Percentiles rank a stretch among this genome's conserved stretches.
Evolutionary conservation across 2,888 invertebrate genomes (phyloP).

Genomic region (Tetragonula carbonaria): DNA sequence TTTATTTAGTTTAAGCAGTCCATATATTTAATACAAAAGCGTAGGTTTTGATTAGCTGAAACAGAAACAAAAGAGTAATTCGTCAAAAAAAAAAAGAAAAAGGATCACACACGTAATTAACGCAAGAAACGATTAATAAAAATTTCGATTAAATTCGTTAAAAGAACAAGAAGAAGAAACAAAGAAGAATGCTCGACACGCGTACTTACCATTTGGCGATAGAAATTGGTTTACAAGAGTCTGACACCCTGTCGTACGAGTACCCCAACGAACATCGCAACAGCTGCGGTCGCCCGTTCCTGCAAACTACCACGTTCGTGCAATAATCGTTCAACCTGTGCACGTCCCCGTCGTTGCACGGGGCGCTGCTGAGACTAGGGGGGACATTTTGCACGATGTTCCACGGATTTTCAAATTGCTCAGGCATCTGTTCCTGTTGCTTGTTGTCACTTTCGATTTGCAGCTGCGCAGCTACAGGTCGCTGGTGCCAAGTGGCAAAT

Average conservation of each 20-base stretch:
- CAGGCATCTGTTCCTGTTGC: background rate
- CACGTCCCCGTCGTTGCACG: constrained; percentile 76
- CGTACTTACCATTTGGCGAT: constrained; percentile 77
- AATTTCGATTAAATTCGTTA: background rate
- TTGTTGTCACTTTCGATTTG: constrained; percentile 69
- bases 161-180: background rate
- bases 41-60: constrained; percentile 68
- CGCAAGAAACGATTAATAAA: background rate
- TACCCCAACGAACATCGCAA: constrained; percentile 75
- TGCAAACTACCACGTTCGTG: constrained; percentile 77
- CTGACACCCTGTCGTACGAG: constrained; percentile 77
- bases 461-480: constrained; percentile 60
- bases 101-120: background rate
- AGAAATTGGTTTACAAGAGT: constrained; percentile 75
- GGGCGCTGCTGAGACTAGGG: constrained; percentile 68
- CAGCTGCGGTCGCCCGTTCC: constrained; percentile 73
- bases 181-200: background rate
- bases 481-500: constrained; percentile 74
- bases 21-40: constrained; percentile 58
- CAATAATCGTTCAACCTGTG: constrained; percentile 77
- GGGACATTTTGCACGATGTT: constrained; percentile 72
- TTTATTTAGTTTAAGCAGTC: constrained; percentile 59
- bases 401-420: constrained; percentile 71
- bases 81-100: too few relatives aligned
- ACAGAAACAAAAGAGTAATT: constrained; percentile 36